Conservation (phyloP, 2,888 invertebrate genomes). For the Bellardia bayeri region DNA sequence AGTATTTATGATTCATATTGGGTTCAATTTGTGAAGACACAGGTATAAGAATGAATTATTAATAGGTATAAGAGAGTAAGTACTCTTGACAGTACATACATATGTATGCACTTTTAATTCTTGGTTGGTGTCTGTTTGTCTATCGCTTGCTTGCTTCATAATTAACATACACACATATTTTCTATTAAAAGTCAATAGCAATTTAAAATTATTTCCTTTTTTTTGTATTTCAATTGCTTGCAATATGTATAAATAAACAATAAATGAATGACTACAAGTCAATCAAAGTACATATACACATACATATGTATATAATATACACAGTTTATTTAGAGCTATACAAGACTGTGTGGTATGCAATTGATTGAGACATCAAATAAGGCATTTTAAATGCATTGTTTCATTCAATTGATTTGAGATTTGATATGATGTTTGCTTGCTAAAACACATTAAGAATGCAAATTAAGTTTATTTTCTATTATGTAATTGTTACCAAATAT, state of each 20-base stretch:
- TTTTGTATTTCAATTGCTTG: neutral
- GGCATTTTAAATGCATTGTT: no score
- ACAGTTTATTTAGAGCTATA: neutral
- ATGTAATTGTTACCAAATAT: no score
- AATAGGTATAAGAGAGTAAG: neutral
- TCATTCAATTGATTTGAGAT: no score
- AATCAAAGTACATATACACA: neutral
- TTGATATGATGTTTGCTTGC: no score
- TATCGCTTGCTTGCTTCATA: constrained; percentile 1
- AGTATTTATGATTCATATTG: neutral
- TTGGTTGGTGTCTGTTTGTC: neutral
- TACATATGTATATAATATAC: neutral
- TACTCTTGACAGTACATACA: neutral
- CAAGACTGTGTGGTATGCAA: neutral
- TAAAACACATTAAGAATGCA: no score
- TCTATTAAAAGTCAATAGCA: constrained; percentile 24
- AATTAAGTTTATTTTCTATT: no score
- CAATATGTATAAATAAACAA: constrained; percentile 10
- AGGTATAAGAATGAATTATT: neutral
- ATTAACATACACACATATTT: constrained; percentile 7
- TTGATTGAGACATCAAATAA: neutral
- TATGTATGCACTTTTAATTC: no score
- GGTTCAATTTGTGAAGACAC: neutral
- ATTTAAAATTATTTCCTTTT: neutral
- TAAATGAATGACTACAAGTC: constrained; percentile 16